These are phyloP conservation scores for Adrianichthys oophorus DNA, from an alignment of 2,797 vertebrate genomes.

Conservation along the genomic window DNA sequence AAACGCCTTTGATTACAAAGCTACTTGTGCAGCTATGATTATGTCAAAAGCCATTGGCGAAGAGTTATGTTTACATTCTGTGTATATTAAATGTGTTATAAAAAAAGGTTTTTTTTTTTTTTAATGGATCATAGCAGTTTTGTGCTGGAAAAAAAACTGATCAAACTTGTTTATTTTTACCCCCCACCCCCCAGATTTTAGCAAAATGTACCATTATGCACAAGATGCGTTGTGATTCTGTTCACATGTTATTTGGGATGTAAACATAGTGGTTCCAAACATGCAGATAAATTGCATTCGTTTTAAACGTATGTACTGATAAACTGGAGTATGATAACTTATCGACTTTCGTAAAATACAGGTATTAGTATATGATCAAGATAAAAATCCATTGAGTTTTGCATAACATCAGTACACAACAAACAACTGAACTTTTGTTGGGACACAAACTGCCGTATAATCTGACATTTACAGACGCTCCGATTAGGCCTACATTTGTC, in stretches of 20 bases:
- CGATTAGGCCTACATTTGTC: slow-evolving; percentile 65
- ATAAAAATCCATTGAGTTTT: slow-evolving; percentile 8
- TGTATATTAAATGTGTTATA: slow-evolving; percentile 51
- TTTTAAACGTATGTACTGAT: background rate
- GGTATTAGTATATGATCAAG: slow-evolving; percentile 13
- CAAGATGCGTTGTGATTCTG: too few species aligned
- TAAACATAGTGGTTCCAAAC: too few species aligned
- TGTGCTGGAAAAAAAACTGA: too few species aligned
- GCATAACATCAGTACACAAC: slow-evolving; percentile 11
- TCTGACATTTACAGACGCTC: slow-evolving; percentile 66
- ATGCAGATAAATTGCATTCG: too few species aligned
- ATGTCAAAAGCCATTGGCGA: slow-evolving; percentile 58
- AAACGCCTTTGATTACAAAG: slow-evolving; percentile 58
- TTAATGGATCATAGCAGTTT: slow-evolving; percentile 5
- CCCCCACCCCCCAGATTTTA: too few species aligned
- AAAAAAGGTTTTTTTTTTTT: slow-evolving; percentile 9
- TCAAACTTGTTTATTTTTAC: too few species aligned
- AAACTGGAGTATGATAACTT: slow-evolving; percentile 12
- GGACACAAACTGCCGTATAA: slow-evolving; percentile 30
- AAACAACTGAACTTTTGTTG: slow-evolving; percentile 53
- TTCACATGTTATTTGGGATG: too few species aligned
- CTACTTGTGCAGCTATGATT: slow-evolving; percentile 43
- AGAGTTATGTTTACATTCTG: slow-evolving; percentile 53
- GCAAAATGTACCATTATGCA: too few species aligned
- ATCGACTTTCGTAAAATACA: slow-evolving; percentile 12